phyloP scores from a whole-genome alignment of 2,888 invertebrate species.

The Seira musarum region DNA sequence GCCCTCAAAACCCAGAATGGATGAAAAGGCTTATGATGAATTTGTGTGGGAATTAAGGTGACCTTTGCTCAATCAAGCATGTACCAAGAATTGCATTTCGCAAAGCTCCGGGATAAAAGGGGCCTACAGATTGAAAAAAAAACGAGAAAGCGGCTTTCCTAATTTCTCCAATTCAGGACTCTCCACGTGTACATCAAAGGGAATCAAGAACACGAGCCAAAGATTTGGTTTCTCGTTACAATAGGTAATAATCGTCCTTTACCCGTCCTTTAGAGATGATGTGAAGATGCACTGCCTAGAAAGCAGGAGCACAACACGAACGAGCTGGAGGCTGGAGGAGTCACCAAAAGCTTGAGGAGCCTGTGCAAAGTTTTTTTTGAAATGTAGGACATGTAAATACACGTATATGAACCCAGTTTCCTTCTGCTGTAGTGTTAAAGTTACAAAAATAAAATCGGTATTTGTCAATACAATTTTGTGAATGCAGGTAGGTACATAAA shows the following conservation, averaged over 20 bases:
- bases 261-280: not conserved
- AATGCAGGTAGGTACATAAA: not conserved
- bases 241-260: not conserved
- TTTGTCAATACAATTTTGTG: not conserved
- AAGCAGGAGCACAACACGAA: not conserved
- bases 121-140: not conserved
- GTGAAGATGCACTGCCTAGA: not conserved
- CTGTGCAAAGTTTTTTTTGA: not conserved
- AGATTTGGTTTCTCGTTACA: no score
- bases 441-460: no score
- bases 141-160: not conserved
- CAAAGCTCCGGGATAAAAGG: not conserved
- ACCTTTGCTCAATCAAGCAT: not conserved
- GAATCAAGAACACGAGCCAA: not conserved
- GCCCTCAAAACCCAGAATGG: no score
- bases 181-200: slow-evolving; percentile 16
- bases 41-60: not conserved
- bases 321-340: not conserved
- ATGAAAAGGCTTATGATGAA: no score
- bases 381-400: not conserved
- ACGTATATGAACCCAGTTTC: not conserved
- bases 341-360: not conserved
- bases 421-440: no score
- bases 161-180: not conserved
- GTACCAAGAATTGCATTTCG: not conserved